These are phyloP conservation scores for Thunnus albacares DNA, from an alignment of 2,797 vertebrate genomes.

Conservation along the genomic window DNA sequence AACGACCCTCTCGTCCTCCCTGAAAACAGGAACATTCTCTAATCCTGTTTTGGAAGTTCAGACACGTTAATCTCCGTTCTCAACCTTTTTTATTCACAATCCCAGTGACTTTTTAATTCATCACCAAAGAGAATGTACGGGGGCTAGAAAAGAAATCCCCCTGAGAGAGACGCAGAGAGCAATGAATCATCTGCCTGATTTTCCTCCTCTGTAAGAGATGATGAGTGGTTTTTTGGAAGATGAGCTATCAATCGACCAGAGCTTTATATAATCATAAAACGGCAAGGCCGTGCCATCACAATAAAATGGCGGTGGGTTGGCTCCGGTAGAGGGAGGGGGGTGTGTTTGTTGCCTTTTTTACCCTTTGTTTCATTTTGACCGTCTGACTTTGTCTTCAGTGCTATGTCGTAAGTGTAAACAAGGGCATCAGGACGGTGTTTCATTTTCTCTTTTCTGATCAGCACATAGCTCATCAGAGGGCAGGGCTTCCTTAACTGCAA, in stretches of 20 bases:
- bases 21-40: conserved; percentile 1
- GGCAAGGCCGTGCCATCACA: neutral
- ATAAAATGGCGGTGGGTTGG: neutral
- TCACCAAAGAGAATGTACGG: neutral
- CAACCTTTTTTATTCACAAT: conserved; percentile 46
- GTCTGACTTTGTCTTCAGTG: conserved; percentile 10
- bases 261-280: conserved; percentile 42
- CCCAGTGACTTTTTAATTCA: conserved; percentile 50
- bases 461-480: neutral
- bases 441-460: conserved; percentile 12
- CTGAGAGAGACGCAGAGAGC: neutral
- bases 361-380: conserved; percentile 2
- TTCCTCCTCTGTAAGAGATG: conserved; percentile 28
- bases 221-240: conserved; percentile 40
- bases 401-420: conserved; percentile 19
- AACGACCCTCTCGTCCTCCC: neutral
- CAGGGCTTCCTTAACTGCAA: too few species aligned
- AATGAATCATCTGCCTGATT: conserved; percentile 43
- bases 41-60: conserved; percentile 45
- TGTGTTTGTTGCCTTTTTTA: neutral
- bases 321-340: neutral
- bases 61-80: conserved; percentile 26
- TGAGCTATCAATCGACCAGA: conserved; percentile 42
- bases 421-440: neutral
- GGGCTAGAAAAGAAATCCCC: neutral